phyloP scores from a whole-genome alignment of 2,888 invertebrate genomes.

The Endomychus coccineus region DNA sequence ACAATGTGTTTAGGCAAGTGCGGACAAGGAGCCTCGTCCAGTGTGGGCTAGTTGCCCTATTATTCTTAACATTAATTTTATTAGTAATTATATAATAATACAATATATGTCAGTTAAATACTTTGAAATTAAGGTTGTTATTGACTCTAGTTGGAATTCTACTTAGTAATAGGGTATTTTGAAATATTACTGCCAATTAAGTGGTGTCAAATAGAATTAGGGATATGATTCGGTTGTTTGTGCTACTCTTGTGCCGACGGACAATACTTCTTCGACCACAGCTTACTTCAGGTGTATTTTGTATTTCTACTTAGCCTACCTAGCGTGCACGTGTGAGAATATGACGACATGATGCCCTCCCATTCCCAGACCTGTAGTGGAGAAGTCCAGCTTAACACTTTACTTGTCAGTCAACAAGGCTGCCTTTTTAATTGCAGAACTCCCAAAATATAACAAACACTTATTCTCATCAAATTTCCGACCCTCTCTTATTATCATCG shows the following conservation, averaged over 20 bases:
- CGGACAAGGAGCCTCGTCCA: conserved; percentile 38
- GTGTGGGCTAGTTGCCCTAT: conserved; percentile 10
- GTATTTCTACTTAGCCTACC: no score
- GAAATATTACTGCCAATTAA: conserved; percentile 41
- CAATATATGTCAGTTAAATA: conserved; percentile 40
- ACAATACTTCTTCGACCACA: no score
- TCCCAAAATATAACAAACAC: no score
- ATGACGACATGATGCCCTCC: no score
- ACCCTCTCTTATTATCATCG: no score
- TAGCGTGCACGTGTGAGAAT: no score
- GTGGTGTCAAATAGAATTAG: conserved; percentile 42
- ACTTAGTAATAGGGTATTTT: conserved; percentile 37
- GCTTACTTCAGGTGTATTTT: no score
- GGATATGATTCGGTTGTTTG: conserved; percentile 36
- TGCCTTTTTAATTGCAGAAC: no score
- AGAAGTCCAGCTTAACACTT: no score
- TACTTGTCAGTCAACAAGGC: no score
- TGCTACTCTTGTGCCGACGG: conserved; percentile 24
- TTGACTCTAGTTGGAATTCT: conserved; percentile 38
- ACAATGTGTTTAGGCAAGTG: conserved; percentile 41
- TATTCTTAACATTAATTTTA: conserved; percentile 17
- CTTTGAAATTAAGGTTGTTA: conserved; percentile 41
- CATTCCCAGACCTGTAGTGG: no score
- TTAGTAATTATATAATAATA: conserved; percentile 29
- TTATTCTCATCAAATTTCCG: no score